Percentiles rank a stretch among this genome's conserved stretches.
Evolutionary conservation across 2,113 vertebrate species (phyloP).

Genomic region (Leucoraja erinaceus): DNA sequence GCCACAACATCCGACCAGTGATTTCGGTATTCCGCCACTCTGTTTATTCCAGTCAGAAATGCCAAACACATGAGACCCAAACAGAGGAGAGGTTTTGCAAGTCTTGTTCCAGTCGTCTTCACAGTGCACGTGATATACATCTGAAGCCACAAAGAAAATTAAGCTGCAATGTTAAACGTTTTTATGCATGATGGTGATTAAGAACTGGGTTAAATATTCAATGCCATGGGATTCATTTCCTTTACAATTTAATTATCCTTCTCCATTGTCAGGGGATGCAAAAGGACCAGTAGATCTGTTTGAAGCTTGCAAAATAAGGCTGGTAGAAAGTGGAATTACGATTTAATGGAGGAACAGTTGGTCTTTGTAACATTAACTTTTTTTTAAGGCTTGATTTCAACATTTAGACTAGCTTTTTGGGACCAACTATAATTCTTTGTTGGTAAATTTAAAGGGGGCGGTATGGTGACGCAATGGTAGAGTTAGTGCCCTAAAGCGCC

Average conservation of each 20-base stretch:
- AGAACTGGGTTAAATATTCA: background rate
- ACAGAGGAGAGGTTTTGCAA: slow-evolving; percentile 88
- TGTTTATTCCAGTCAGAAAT: slow-evolving; percentile 91
- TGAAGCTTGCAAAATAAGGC: background rate
- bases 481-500: no score
- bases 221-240: background rate
- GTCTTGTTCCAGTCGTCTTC: slow-evolving; percentile 85
- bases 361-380: background rate
- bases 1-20: slow-evolving; percentile 98
- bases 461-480: no score
- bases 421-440: no score
- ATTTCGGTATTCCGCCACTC: slow-evolving; percentile 95
- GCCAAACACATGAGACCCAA: slow-evolving; percentile 87
- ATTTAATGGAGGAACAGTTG: background rate
- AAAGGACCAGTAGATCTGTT: background rate
- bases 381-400: no score
- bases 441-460: no score
- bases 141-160: slow-evolving; percentile 52
- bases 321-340: background rate
- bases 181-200: background rate
- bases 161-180: background rate
- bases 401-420: background rate
- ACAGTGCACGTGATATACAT: slow-evolving; percentile 94
- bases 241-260: background rate
- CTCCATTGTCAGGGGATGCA: background rate